These are phyloP conservation scores for Tiliqua scincoides DNA, from an alignment of 2,113 vertebrate species.

Conservation along the genomic window DNA sequence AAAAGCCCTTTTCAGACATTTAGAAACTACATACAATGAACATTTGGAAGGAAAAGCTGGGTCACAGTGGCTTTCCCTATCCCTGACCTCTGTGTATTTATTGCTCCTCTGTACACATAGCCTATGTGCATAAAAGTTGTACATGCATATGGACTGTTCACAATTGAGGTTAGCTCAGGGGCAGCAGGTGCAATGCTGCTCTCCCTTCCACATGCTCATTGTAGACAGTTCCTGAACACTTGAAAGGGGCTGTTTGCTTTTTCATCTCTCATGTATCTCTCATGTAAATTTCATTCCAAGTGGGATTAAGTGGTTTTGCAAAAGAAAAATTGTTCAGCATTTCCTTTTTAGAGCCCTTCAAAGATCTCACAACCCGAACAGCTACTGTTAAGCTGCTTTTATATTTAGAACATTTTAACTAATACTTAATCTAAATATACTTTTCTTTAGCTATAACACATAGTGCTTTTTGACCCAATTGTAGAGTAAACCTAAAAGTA, in stretches of 20 bases:
- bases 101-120: too few relatives aligned
- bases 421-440: background rate
- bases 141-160: too few relatives aligned
- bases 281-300: background rate
- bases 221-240: background rate
- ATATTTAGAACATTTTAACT: background rate
- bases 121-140: too few relatives aligned
- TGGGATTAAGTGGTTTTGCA: background rate
- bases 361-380: background rate
- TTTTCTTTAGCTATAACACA: background rate
- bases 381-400: background rate
- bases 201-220: background rate
- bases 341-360: background rate
- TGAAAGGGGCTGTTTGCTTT: background rate
- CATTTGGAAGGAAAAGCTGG: too few relatives aligned
- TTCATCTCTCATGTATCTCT: background rate
- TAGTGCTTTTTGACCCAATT: background rate
- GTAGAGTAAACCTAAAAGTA: background rate
- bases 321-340: background rate
- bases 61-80: too few relatives aligned
- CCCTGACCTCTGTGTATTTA: too few relatives aligned
- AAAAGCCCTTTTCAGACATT: background rate
- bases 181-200: background rate
- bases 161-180: too few relatives aligned
- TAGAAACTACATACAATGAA: background rate